Conservation (phyloP, 2,888 invertebrate species). For the Pinctada fucata region DNA sequence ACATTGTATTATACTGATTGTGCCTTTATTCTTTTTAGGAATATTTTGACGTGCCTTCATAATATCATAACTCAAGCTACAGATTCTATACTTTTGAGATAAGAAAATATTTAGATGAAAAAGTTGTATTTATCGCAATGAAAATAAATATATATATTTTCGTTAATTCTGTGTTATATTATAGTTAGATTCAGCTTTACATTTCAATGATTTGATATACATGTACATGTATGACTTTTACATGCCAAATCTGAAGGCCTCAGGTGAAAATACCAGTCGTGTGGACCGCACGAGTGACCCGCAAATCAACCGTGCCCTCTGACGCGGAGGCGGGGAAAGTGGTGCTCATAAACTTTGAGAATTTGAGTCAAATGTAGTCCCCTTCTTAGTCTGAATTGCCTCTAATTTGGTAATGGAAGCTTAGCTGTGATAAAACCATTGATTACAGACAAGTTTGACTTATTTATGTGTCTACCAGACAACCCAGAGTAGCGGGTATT, state of each 20-base stretch:
- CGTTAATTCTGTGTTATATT: no score
- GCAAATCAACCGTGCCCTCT: neutral
- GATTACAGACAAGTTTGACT: neutral
- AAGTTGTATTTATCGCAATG: no score
- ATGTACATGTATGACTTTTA: neutral
- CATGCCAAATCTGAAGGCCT: no score
- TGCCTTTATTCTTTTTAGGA: no score
- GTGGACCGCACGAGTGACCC: conserved; percentile 35
- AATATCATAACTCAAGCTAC: no score
- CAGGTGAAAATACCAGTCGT: conserved; percentile 10
- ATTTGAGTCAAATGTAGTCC: neutral
- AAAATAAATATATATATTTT: no score
- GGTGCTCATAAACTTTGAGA: neutral
- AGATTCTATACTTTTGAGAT: no score
- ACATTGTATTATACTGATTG: no score
- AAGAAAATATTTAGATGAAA: no score
- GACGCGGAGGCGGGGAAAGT: neutral
- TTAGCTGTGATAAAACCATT: neutral
- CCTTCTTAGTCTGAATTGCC: neutral
- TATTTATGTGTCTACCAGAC: neutral
- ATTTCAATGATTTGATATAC: conserved; percentile 25
- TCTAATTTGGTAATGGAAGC: neutral
- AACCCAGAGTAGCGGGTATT: neutral
- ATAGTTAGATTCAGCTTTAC: neutral
- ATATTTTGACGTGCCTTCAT: no score